Conservation (phyloP, 1,140 invertebrate species). For the Lasioglossum albipes region DNA sequence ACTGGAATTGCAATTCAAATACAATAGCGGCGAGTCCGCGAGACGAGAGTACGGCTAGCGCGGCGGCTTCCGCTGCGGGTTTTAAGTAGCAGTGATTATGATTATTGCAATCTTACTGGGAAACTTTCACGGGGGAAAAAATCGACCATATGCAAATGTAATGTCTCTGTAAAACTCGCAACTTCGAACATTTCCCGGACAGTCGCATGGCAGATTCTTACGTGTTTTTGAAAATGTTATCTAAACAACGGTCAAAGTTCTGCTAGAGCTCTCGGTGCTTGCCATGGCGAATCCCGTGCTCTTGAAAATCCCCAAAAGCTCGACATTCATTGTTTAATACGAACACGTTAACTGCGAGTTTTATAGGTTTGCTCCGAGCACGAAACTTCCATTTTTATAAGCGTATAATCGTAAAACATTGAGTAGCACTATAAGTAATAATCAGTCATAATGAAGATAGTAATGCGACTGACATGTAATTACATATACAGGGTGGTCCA, state of each 20-base stretch:
- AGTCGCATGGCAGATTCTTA: background rate
- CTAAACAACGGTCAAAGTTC: background rate
- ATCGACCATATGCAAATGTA: background rate
- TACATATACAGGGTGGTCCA: too few species aligned
- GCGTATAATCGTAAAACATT: too few species aligned
- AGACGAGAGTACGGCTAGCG: background rate
- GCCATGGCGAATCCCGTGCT: background rate
- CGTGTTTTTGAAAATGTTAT: background rate
- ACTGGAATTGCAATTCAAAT: background rate
- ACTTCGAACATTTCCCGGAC: background rate
- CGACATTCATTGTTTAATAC: background rate
- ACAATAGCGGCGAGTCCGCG: background rate
- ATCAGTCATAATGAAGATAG: too few species aligned
- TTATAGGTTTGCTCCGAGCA: too few species aligned
- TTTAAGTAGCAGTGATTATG: constrained; percentile 3
- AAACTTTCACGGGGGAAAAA: background rate
- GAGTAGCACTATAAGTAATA: too few species aligned
- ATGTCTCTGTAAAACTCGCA: background rate
- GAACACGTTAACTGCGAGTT: too few species aligned
- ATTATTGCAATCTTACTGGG: constrained; percentile 1
- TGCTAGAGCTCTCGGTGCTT: background rate
- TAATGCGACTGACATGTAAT: too few species aligned
- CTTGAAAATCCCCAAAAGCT: background rate
- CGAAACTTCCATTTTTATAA: too few species aligned
- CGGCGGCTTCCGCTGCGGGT: background rate